Evolutionary conservation across 2,113 vertebrate species (phyloP).

Genomic region (Paraplagusia blochii): DNA sequence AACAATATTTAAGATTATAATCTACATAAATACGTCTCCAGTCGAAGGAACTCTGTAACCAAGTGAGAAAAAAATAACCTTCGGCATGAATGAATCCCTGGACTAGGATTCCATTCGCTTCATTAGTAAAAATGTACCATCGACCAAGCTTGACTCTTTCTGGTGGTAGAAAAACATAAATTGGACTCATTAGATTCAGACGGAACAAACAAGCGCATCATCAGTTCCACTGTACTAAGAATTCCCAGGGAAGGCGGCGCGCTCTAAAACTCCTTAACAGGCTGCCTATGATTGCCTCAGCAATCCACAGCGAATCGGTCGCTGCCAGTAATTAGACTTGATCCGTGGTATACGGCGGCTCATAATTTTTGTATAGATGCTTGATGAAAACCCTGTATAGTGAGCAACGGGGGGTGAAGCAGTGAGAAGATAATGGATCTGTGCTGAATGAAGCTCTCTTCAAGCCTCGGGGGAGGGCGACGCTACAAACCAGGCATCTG

Average conservation of each 20-base stretch:
- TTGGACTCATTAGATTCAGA: no score
- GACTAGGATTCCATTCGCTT: no score
- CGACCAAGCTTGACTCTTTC: no score
- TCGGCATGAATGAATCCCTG: no score
- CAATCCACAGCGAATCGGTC: neutral
- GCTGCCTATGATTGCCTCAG: neutral
- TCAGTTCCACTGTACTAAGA: no score
- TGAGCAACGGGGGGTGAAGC: neutral
- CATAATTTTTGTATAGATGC: neutral
- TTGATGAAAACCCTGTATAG: neutral
- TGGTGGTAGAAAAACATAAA: no score
- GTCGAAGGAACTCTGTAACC: no score
- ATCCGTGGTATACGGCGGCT: slow-evolving; percentile 3
- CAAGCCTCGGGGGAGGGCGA: neutral
- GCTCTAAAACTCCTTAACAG: neutral
- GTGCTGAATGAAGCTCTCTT: slow-evolving; percentile 8
- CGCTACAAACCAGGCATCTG: neutral
- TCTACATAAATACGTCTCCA: no score
- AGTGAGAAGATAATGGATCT: slow-evolving; percentile 5
- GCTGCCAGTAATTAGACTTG: neutral
- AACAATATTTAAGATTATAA: no score
- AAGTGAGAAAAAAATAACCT: no score
- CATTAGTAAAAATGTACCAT: no score
- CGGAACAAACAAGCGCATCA: no score
- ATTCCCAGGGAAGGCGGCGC: neutral